Evolutionary conservation across 2,888 invertebrate genomes (phyloP).

Genomic region (Polydrusus tereticollis): DNA sequence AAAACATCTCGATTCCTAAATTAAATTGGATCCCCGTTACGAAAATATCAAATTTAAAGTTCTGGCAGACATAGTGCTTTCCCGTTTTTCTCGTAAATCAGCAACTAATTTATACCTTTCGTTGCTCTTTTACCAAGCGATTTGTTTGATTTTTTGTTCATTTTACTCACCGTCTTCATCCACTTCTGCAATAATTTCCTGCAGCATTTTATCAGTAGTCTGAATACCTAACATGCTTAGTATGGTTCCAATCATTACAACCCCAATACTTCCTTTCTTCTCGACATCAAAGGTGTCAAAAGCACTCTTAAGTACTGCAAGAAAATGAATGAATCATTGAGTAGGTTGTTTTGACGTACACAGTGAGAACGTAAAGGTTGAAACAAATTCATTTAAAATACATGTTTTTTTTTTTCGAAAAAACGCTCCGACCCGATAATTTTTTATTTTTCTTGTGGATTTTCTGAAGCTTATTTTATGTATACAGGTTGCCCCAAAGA

Average conservation of each 20-base stretch:
- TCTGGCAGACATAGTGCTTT: not conserved
- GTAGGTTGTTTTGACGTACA: too few species aligned
- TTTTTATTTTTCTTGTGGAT: too few species aligned
- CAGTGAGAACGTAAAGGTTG: too few species aligned
- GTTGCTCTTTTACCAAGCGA: too few species aligned
- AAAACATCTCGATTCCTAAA: not conserved
- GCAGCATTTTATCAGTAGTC: conserved; percentile 83
- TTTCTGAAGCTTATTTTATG: too few species aligned
- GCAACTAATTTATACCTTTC: too few species aligned
- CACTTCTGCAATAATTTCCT: conserved; percentile 90
- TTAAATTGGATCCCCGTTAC: not conserved
- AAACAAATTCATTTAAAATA: too few species aligned
- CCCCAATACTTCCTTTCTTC: conserved; percentile 89
- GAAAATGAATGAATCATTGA: too few species aligned
- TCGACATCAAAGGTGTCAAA: conserved; percentile 92
- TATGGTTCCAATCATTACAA: conserved; percentile 89
- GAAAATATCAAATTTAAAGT: not conserved
- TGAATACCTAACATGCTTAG: conserved; percentile 88
- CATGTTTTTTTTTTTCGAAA: too few species aligned
- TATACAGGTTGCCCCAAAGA: too few species aligned
- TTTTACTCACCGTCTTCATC: conserved; percentile 84
- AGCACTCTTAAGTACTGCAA: conserved; percentile 83
- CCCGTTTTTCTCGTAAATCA: too few species aligned
- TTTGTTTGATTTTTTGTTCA: not conserved
- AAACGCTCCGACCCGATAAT: too few species aligned